These are phyloP conservation scores for Xenus cinereus DNA, from an alignment of 2,113 vertebrate species.

Conservation along the genomic window DNA sequence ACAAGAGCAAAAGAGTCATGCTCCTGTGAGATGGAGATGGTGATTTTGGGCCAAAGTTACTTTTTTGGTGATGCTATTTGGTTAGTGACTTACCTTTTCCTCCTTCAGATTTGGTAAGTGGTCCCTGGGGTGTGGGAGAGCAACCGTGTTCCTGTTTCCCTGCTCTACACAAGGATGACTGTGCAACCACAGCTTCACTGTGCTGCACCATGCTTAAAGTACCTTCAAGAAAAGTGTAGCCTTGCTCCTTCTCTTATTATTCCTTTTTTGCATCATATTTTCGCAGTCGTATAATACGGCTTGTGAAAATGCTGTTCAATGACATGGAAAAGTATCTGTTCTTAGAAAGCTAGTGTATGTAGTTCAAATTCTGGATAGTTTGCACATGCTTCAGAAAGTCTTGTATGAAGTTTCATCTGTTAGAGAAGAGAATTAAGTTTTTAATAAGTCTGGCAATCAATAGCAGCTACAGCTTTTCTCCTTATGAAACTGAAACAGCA, in stretches of 20 bases:
- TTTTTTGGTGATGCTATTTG: not conserved
- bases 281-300: not conserved
- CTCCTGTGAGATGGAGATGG: not conserved
- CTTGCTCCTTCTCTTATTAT: not conserved
- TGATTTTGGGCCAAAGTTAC: not conserved
- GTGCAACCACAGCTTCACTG: not conserved
- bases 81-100: not conserved
- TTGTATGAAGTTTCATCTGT: not conserved
- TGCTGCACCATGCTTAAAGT: not conserved
- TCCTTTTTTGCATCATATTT: not conserved
- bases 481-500: not conserved
- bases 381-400: not conserved
- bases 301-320: slow-evolving; percentile 9
- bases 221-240: not conserved
- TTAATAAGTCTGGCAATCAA: not conserved
- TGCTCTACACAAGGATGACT: not conserved
- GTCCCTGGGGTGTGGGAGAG: not conserved
- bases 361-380: not conserved
- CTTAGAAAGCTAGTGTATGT: not conserved
- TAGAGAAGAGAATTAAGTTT: not conserved
- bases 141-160: not conserved
- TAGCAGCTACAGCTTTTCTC: not conserved
- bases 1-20: not conserved
- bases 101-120: not conserved
- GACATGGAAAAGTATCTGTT: not conserved